phyloP scores from a whole-genome alignment of 2,113 vertebrate genomes.

The Lepus timidus region DNA sequence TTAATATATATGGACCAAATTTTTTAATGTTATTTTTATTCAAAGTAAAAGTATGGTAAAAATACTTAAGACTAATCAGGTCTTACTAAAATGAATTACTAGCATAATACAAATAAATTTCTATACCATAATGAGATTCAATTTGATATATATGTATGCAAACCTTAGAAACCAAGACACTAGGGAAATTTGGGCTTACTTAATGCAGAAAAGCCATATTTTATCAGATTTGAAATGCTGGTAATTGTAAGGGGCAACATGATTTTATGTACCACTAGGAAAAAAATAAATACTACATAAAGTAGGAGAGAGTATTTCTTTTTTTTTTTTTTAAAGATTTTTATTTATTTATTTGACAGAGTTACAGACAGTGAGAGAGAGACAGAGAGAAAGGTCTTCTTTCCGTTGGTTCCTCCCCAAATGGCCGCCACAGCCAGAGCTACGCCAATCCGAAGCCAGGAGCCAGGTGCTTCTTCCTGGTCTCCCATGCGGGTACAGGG shows the following conservation, averaged over 20 bases:
- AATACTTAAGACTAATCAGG: background rate
- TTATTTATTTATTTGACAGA: too few species aligned
- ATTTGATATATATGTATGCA: background rate
- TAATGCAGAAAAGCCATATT: background rate
- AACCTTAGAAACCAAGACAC: background rate
- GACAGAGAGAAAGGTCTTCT: too few species aligned
- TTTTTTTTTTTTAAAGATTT: background rate
- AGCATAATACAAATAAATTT: background rate
- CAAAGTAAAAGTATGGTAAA: background rate
- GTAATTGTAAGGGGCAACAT: background rate
- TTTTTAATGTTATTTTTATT: conserved; percentile 21
- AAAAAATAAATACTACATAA: background rate
- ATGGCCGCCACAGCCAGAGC: too few species aligned
- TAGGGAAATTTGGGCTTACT: background rate
- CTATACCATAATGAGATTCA: background rate
- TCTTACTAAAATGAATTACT: background rate
- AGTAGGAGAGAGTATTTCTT: background rate
- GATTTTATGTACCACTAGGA: background rate
- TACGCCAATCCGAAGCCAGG: too few species aligned
- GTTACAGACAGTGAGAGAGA: too few species aligned
- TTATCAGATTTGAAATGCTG: background rate
- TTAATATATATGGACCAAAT: background rate
- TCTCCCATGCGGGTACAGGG: too few species aligned
- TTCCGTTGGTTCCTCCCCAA: too few species aligned
- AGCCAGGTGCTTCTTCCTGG: too few species aligned